These are phyloP conservation scores for Seriola quinqueradiata DNA, from an alignment of 2,113 vertebrate genomes.

Conservation along the genomic window DNA sequence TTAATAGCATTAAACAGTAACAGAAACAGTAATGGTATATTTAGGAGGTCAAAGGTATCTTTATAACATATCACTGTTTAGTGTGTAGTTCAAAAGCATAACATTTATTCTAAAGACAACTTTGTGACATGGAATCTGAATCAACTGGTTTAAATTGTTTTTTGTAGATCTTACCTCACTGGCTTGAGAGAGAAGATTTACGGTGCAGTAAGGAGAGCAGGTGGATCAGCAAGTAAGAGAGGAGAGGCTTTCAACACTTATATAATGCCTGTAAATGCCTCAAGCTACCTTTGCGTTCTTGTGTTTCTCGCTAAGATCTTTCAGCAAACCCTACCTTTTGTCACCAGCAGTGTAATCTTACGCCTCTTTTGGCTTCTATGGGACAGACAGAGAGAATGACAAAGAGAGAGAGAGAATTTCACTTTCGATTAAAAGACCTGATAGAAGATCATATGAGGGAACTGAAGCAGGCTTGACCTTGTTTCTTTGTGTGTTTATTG, in stretches of 20 bases:
- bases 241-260: not conserved
- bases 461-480: not conserved
- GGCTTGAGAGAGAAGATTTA: not conserved
- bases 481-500: not conserved
- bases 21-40: too few species aligned
- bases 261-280: not conserved
- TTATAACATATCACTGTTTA: too few species aligned
- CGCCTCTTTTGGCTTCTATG: not conserved
- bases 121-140: not conserved
- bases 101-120: too few species aligned
- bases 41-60: too few species aligned
- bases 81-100: too few species aligned
- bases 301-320: not conserved
- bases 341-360: not conserved
- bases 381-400: not conserved
- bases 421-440: not conserved
- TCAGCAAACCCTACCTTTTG: not conserved
- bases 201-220: fast-evolving
- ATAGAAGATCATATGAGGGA: not conserved
- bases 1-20: too few species aligned
- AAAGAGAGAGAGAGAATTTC: not conserved
- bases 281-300: not conserved
- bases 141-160: not conserved
- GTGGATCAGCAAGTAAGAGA: not conserved
- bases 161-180: constrained; percentile 38